phyloP scores from a whole-genome alignment of 2,888 invertebrate genomes.

The Cephus sareptanus region DNA sequence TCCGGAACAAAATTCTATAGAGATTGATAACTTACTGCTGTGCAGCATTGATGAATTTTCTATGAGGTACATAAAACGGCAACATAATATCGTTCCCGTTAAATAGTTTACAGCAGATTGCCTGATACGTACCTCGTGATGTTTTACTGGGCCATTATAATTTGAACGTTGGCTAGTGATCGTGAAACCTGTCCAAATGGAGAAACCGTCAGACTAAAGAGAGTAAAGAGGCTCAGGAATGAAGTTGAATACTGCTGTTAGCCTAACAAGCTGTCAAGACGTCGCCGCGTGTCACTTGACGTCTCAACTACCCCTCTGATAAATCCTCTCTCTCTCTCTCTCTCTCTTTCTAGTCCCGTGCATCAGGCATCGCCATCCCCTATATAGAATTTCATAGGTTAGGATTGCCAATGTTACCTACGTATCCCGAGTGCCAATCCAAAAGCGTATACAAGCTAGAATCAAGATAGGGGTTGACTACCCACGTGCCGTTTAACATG shows the following conservation, averaged over 20 bases:
- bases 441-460: slow-evolving; percentile 14
- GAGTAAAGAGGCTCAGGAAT: slow-evolving; percentile 40
- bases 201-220: slow-evolving; percentile 41
- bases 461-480: slow-evolving; percentile 41
- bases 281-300: slow-evolving; percentile 64
- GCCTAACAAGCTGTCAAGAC: slow-evolving; percentile 66
- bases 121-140: background rate
- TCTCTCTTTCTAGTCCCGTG: background rate
- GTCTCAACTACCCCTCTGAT: slow-evolving; percentile 46
- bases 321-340: slow-evolving; percentile 20
- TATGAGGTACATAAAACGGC: background rate
- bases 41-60: background rate
- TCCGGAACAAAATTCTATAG: background rate
- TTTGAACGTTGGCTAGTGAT: background rate
- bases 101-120: background rate
- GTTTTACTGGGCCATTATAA: background rate
- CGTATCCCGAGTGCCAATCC: background rate
- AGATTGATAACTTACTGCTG: background rate
- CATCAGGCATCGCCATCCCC: background rate
- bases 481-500: slow-evolving; percentile 66
- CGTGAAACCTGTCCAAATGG: background rate
- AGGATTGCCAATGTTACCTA: background rate
- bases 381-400: background rate
- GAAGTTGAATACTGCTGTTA: slow-evolving; percentile 44
- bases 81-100: background rate